These are phyloP conservation scores for Odontamblyopus lacepedii DNA, from an alignment of 2,797 vertebrate genomes.

Conservation along the genomic window DNA sequence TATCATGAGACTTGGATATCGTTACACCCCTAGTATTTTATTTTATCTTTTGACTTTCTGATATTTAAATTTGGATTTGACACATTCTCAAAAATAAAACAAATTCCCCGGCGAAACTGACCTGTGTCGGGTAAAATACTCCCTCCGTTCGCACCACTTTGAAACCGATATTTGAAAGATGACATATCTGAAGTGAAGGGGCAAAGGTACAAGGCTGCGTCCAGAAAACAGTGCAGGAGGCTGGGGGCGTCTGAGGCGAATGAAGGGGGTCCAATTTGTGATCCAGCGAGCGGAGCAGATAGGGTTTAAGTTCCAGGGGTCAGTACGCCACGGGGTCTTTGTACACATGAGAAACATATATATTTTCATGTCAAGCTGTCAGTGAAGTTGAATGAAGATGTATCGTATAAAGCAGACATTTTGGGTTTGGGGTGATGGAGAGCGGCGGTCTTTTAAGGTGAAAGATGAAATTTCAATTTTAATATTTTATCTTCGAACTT, in stretches of 20 bases:
- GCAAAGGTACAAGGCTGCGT: slow-evolving; percentile 52
- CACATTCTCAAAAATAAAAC: background rate
- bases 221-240: slow-evolving; percentile 1
- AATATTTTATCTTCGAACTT: no score
- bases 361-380: slow-evolving; percentile 73
- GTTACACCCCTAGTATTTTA: no score
- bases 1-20: no score
- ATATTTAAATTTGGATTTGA: background rate
- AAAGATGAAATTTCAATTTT: background rate
- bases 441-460: background rate
- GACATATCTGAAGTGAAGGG: slow-evolving; percentile 39
- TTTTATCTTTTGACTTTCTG: background rate
- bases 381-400: slow-evolving; percentile 35
- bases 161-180: slow-evolving; percentile 59
- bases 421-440: slow-evolving; percentile 9
- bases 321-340: slow-evolving; percentile 7
- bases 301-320: slow-evolving; percentile 40
- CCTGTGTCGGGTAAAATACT: slow-evolving; percentile 20
- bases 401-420: slow-evolving; percentile 53
- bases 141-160: slow-evolving; percentile 18
- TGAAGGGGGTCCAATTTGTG: slow-evolving; percentile 45
- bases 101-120: background rate
- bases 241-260: background rate
- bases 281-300: slow-evolving; percentile 43
- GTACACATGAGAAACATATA: slow-evolving; percentile 64